Evolutionary conservation across 2,888 invertebrate genomes (phyloP).

Genomic region (Acanthosoma haemorrhoidale): DNA sequence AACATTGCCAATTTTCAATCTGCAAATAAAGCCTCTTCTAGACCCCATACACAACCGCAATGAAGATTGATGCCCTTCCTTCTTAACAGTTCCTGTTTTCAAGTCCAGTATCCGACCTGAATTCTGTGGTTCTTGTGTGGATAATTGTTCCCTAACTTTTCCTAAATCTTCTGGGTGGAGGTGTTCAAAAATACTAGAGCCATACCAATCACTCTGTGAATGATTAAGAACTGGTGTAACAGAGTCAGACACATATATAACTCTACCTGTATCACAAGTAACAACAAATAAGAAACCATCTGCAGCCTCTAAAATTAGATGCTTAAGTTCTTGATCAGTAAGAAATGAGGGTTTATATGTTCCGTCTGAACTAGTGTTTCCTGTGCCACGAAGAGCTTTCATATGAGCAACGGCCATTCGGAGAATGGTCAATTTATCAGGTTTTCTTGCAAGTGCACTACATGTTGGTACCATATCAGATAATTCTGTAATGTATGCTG

Average conservation of each 20-base stretch:
- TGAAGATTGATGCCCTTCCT: conserved; percentile 96
- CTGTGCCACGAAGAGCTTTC: conserved; percentile 91
- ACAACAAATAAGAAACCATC: conserved; percentile 97
- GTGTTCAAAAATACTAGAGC: conserved; percentile 89
- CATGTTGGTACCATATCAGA: conserved; percentile 99
- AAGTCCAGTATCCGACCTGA: conserved; percentile 92
- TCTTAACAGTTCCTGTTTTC: conserved; percentile 98
- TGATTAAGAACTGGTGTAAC: conserved; percentile 96
- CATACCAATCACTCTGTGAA: conserved; percentile 93
- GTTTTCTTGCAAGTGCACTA: conserved; percentile 94
- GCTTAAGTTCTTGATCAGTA: conserved; percentile 97
- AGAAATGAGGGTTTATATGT: conserved; percentile 98
- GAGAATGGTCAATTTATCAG: conserved; percentile 97
- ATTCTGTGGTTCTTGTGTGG: conserved; percentile 93
- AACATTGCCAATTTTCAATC: conserved; percentile 91
- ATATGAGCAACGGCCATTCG: conserved; percentile 99
- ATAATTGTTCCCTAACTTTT: conserved; percentile 92
- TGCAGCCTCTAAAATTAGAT: conserved; percentile 96
- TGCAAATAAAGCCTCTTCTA: conserved; percentile 95
- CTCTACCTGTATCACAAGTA: conserved; percentile 92
- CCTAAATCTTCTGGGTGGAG: conserved; percentile 98
- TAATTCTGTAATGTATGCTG: conserved; percentile 97
- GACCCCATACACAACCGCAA: conserved; percentile 98
- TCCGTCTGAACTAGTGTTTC: conserved; percentile 90
- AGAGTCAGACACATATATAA: conserved; percentile 98